phyloP scores from a whole-genome alignment of 1,140 invertebrate species.

The Ceratina calcarata region DNA sequence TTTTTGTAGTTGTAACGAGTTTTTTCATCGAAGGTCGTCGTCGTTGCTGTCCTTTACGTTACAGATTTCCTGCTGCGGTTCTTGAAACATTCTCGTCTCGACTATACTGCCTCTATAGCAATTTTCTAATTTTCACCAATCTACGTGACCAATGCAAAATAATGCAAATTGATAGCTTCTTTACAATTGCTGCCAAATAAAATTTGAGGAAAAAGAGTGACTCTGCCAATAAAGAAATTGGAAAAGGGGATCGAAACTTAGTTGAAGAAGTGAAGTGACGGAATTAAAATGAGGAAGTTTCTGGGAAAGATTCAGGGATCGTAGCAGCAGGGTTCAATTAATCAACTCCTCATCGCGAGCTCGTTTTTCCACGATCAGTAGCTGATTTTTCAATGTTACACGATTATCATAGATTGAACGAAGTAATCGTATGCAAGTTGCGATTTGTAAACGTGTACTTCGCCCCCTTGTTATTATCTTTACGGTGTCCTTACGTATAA shows the following conservation, averaged over 20 bases:
- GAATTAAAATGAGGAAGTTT: too few species aligned
- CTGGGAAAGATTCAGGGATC: neutral
- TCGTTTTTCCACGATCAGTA: slow-evolving; percentile 14
- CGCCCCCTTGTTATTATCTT: slow-evolving; percentile 13
- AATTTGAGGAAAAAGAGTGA: too few species aligned
- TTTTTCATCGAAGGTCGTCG: slow-evolving; percentile 55
- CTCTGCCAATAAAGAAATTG: too few species aligned
- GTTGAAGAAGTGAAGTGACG: too few species aligned
- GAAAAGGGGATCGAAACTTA: too few species aligned
- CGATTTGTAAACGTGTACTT: slow-evolving; percentile 40
- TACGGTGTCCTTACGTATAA: neutral
- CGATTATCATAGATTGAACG: slow-evolving; percentile 37
- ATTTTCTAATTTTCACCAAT: neutral
- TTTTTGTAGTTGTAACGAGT: slow-evolving; percentile 41
- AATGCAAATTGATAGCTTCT: too few species aligned
- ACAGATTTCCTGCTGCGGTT: neutral
- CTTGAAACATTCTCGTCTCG: neutral
- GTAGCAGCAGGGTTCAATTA: neutral
- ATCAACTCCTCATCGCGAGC: neutral
- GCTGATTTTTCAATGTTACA: slow-evolving; percentile 32
- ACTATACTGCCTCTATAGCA: neutral
- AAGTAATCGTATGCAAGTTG: slow-evolving; percentile 8
- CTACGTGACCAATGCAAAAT: too few species aligned
- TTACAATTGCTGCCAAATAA: too few species aligned
- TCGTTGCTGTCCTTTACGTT: slow-evolving; percentile 2